Evolutionary conservation across 1,140 invertebrate species (phyloP), one percentile per base, ranked within the genome.

Genomic region (Drosophila ercepeae): DNA sequence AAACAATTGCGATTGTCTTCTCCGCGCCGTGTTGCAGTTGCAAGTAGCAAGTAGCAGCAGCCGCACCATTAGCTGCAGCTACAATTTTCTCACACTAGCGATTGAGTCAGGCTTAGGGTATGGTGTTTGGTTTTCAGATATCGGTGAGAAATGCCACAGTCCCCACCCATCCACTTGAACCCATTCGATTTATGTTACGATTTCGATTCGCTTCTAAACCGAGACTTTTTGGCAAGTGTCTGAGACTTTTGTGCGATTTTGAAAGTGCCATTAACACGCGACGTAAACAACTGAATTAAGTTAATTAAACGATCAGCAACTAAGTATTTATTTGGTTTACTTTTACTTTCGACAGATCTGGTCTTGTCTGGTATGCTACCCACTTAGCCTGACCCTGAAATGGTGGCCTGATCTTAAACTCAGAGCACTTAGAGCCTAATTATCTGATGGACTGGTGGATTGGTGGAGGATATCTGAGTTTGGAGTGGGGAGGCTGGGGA

Each of bases 1-100:
- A 82, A 79, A 84, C 79, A 84, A 84, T 84, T 79, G 81, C 79
- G 65, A 84, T 84, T 84, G 79, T 83, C 46, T 51, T 54, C 45
- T 29, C 27, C 41, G 29, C 27, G 49, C 19, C 19, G 18, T 60
- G 50, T 25, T 34, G 57, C 46, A 45, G 58, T 63, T 69, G 69
- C 75, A 63, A 49, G 21, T 67, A 25, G 34, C 55, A 23, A n/a
- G n/a, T n/a, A n/a, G n/a, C n/a, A n/a, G n/a, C n/a, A n/a, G n/a
- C n/a, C n/a, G n/a, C n/a, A n/a, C n/a, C n/a, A n/a, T n/a, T n/a
- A n/a, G 21, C 11, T 48, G 9, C 36, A 51, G 55, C 50, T 75
- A 60, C 78, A 57, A 58, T 16, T 79, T 83, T 84, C 75, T 58
- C 64, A 83, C 79, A 65, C 77, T 49, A 49, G 54, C 51, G 70